Evolutionary conservation across 2,888 invertebrate species (phyloP).

Genomic region (Spicauda simplicius): DNA sequence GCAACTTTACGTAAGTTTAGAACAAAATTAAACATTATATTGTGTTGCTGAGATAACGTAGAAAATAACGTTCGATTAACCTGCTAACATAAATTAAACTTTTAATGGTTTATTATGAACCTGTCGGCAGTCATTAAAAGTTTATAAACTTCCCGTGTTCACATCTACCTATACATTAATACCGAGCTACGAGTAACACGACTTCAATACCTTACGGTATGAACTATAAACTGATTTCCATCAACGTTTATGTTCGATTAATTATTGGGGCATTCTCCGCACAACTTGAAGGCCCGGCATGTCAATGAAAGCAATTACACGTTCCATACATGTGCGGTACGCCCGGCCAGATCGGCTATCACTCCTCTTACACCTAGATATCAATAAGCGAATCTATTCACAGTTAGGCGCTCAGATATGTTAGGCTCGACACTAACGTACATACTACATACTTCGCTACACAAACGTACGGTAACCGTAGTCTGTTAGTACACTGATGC

Average conservation of each 20-base stretch:
- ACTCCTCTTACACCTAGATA: slow-evolving; percentile 49
- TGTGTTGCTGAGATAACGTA: slow-evolving; percentile 15
- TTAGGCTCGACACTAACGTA: slow-evolving; percentile 5
- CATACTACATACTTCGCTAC: slow-evolving; percentile 7
- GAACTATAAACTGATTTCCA: slow-evolving; percentile 59
- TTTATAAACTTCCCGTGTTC: slow-evolving; percentile 31
- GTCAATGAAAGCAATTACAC: slow-evolving; percentile 80
- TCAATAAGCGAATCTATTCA: slow-evolving; percentile 58
- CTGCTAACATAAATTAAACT: slow-evolving; percentile 28
- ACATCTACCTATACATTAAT: slow-evolving; percentile 14
- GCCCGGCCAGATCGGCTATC: slow-evolving; percentile 46
- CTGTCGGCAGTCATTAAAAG: slow-evolving; percentile 35
- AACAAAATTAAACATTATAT: slow-evolving; percentile 6
- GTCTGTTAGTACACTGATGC: slow-evolving; percentile 13
- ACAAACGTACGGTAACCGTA: slow-evolving; percentile 48
- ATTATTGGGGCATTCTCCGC: slow-evolving; percentile 74
- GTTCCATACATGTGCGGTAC: slow-evolving; percentile 54
- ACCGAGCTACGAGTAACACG: slow-evolving; percentile 13
- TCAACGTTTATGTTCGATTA: slow-evolving; percentile 71
- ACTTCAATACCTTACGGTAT: slow-evolving; percentile 39
- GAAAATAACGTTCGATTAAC: slow-evolving; percentile 22
- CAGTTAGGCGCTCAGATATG: slow-evolving; percentile 29
- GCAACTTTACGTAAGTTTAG: neutral
- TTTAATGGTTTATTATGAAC: slow-evolving; percentile 36
- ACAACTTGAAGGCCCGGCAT: slow-evolving; percentile 62